Evolutionary conservation across 2,113 vertebrate genomes (phyloP).

Genomic region (Halcyon senegalensis): DNA sequence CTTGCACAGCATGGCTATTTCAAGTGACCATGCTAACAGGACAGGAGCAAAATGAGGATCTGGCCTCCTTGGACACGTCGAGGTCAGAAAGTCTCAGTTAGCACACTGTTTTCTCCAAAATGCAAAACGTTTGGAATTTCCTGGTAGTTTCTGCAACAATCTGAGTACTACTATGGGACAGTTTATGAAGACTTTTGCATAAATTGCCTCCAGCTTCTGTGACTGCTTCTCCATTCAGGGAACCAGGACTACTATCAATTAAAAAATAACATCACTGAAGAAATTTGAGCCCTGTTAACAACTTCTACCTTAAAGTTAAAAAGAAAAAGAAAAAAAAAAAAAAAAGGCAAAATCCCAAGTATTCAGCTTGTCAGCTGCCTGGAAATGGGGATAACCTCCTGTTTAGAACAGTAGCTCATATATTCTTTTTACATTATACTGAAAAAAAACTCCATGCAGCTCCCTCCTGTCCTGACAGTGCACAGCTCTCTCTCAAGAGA

Average conservation of each 20-base stretch:
- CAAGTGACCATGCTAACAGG: not conserved
- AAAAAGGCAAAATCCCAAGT: not conserved
- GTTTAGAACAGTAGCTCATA: not conserved
- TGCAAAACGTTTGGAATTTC: not conserved
- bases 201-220: not conserved
- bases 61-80: not conserved
- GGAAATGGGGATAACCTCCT: not conserved
- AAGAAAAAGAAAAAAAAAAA: not conserved
- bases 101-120: not conserved
- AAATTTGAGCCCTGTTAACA: not conserved
- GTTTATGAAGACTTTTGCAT: not conserved
- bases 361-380: not conserved
- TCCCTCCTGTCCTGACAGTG: not conserved
- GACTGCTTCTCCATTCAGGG: not conserved
- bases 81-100: not conserved
- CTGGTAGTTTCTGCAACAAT: not conserved
- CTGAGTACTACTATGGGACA: not conserved
- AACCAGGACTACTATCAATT: not conserved
- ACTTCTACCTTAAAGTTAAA: not conserved
- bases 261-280: not conserved
- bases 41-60: not conserved
- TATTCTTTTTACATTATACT: not conserved
- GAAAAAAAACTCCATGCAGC: not conserved
- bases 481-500: not conserved
- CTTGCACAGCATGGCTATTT: not conserved